Evolutionary conservation across 2,113 vertebrate genomes (phyloP).

Genomic region (Leucosticte australis): DNA sequence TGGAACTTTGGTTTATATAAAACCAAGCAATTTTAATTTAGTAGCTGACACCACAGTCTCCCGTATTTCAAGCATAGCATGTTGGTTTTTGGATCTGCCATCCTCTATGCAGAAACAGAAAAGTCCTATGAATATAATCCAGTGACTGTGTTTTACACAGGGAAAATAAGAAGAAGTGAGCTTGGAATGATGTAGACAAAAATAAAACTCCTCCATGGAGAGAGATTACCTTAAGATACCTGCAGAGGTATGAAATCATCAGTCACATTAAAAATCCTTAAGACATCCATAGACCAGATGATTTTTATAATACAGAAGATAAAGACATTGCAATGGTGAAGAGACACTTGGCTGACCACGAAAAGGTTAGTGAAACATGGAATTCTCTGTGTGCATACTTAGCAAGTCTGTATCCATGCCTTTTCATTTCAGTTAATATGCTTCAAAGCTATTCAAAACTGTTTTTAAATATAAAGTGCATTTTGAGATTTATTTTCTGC

Average conservation of each 20-base stretch:
- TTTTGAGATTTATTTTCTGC: constrained; percentile 54
- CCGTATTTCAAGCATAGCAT: not conserved
- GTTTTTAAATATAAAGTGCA: constrained; percentile 7
- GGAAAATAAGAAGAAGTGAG: not conserved
- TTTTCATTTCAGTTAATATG: constrained; percentile 36
- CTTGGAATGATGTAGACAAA: not conserved
- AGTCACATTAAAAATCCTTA: not conserved
- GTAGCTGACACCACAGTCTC: not conserved
- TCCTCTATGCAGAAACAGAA: not conserved
- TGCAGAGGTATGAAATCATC: not conserved
- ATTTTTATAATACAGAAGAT: not conserved
- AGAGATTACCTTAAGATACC: not conserved
- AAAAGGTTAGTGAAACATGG: not conserved
- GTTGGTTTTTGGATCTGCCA: not conserved
- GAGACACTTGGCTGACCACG: not conserved
- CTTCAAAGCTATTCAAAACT: constrained; percentile 43
- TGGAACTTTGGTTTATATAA: not conserved
- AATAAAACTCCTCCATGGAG: not conserved
- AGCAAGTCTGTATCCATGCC: not conserved
- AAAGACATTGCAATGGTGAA: not conserved
- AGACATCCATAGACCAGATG: not conserved
- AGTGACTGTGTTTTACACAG: not conserved
- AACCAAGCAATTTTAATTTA: not conserved
- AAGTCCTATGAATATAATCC: not conserved
- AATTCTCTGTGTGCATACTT: not conserved